A percentile compares a stretch with the other conserved stretches of the same genome.
Evolutionary conservation across 2,888 invertebrate genomes (phyloP).

Genomic region (Cancer borealis): DNA sequence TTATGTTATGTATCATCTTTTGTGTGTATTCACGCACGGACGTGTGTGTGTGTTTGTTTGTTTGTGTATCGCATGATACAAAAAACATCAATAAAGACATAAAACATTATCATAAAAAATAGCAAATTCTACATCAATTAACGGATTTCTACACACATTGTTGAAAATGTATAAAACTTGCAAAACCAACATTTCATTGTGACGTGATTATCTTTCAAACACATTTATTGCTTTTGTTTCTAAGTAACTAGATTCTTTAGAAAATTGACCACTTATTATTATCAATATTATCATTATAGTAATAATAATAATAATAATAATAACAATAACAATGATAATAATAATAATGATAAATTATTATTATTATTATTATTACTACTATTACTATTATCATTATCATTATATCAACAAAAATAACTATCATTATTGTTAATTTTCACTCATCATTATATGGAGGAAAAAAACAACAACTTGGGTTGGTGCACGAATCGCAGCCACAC

Average conservation of each 20-base stretch:
- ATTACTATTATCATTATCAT: neutral
- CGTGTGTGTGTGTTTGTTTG: slow-evolving; percentile 22
- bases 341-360: neutral
- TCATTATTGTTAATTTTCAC: neutral
- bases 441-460: neutral
- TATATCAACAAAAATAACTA: neutral
- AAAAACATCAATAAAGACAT: neutral
- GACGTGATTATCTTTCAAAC: neutral
- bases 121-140: neutral
- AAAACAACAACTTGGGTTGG: neutral
- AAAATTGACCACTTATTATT: neutral
- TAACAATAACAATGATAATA: neutral
- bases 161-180: neutral
- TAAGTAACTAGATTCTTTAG: too few relatives aligned
- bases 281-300: neutral
- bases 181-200: neutral
- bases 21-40: neutral
- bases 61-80: neutral
- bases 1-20: neutral
- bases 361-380: neutral
- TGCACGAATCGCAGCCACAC: slow-evolving; percentile 9
- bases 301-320: neutral
- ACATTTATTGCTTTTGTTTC: neutral
- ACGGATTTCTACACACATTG: neutral
- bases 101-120: neutral